Conservation (phyloP, 2,888 invertebrate genomes). For the Eilema sororculum region DNA sequence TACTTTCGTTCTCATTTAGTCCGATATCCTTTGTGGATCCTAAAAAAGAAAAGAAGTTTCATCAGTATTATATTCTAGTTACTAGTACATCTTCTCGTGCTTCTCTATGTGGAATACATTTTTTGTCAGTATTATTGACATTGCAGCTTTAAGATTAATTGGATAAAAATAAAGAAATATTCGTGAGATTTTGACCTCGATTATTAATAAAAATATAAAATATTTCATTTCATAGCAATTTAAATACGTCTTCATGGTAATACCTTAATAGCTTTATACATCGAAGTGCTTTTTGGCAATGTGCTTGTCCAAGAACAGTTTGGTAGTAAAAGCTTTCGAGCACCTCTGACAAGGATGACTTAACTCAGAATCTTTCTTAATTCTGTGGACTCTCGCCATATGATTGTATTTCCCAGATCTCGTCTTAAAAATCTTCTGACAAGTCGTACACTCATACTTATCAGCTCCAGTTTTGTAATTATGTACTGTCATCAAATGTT, state of each 20-base stretch:
- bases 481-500: constrained; percentile 79
- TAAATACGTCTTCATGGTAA: neutral
- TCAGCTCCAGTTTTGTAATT: constrained; percentile 78
- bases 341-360: constrained; percentile 84
- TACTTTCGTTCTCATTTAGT: constrained; percentile 73
- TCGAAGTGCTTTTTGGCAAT: constrained; percentile 85
- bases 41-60: constrained; percentile 82
- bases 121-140: neutral
- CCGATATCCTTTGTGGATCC: constrained; percentile 77
- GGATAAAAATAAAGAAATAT: neutral
- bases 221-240: constrained; percentile 1
- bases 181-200: neutral
- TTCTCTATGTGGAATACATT: constrained; percentile 17
- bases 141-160: neutral
- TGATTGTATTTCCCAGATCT: constrained; percentile 82
- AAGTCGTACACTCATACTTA: constrained; percentile 77
- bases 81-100: constrained; percentile 53
- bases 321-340: constrained; percentile 84
- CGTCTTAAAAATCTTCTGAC: constrained; percentile 80
- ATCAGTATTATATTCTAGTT: constrained; percentile 75
- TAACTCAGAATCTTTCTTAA: constrained; percentile 78
- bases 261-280: constrained; percentile 50
- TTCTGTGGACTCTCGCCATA: constrained; percentile 78
- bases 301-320: constrained; percentile 85
- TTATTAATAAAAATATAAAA: neutral